A percentile compares a stretch with the other conserved stretches of the same genome.
Evolutionary conservation across 2,113 vertebrate species (phyloP).

Genomic region (Larimichthys crocea): DNA sequence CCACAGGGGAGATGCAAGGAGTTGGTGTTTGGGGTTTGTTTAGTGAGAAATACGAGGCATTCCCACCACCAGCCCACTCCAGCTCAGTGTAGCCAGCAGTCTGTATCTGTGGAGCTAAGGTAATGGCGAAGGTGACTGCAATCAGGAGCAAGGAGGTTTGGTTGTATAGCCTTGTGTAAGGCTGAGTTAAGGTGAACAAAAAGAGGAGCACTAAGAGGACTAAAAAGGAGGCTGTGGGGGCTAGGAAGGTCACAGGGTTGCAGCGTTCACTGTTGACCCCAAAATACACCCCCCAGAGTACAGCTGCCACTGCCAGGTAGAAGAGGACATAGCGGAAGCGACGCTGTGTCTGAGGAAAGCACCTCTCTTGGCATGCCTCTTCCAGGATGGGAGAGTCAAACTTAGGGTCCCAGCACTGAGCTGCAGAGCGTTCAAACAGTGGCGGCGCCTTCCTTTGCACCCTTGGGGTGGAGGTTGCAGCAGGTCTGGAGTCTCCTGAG

Average conservation of each 20-base stretch:
- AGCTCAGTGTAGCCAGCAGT: slow-evolving; percentile 75
- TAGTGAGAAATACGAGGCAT: slow-evolving; percentile 58
- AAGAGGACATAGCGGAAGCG: slow-evolving; percentile 95
- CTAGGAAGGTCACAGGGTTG: slow-evolving; percentile 84
- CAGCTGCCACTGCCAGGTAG: slow-evolving; percentile 90
- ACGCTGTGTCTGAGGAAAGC: slow-evolving; percentile 97
- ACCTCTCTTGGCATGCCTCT: slow-evolving; percentile 95
- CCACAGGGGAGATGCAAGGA: slow-evolving; percentile 92
- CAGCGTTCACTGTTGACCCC: slow-evolving; percentile 85
- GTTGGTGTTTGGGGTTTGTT: slow-evolving; percentile 35
- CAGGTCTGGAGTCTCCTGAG: slow-evolving; percentile 90
- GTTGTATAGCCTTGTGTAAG: slow-evolving; percentile 90
- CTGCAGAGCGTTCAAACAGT: slow-evolving; percentile 95
- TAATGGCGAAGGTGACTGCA: slow-evolving; percentile 89
- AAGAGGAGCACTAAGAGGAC: slow-evolving; percentile 89
- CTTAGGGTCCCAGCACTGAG: slow-evolving; percentile 97
- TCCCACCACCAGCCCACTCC: slow-evolving; percentile 75
- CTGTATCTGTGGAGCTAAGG: slow-evolving; percentile 92
- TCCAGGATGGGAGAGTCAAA: slow-evolving; percentile 96
- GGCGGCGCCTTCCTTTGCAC: slow-evolving; percentile 87
- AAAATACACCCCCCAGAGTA: slow-evolving; percentile 94
- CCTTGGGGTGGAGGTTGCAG: slow-evolving; percentile 75
- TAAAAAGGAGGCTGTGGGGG: slow-evolving; percentile 89
- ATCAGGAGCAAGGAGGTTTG: slow-evolving; percentile 90
- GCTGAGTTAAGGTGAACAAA: slow-evolving; percentile 91